phyloP scores from a whole-genome alignment of 2,113 vertebrate genomes.

The Panurus biarmicus region DNA sequence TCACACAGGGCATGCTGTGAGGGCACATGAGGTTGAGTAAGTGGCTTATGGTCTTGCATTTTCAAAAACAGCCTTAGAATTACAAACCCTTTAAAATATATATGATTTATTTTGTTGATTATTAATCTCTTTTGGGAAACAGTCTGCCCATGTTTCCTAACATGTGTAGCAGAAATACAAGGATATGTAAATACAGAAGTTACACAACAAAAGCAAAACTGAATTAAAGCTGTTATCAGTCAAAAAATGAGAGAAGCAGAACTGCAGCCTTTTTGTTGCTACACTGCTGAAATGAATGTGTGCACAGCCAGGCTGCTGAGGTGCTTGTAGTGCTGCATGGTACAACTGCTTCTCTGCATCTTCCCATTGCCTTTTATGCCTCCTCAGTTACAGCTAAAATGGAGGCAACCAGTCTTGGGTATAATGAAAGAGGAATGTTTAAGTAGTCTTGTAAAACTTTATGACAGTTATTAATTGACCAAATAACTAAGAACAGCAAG shows the following conservation, averaged over 20 bases:
- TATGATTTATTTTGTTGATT: background rate
- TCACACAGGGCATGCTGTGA: background rate
- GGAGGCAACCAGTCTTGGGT: background rate
- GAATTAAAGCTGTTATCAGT: background rate
- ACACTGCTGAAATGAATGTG: background rate
- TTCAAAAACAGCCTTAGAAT: background rate
- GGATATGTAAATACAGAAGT: constrained; percentile 5
- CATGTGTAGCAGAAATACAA: background rate
- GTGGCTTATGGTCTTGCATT: background rate
- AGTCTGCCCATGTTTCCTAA: background rate
- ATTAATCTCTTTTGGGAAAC: background rate
- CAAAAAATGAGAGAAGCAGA: background rate
- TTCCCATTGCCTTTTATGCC: background rate
- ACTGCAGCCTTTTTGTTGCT: constrained; percentile 6
- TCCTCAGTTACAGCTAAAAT: background rate
- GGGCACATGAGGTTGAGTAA: background rate
- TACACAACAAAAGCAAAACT: background rate
- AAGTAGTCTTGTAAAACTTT: background rate
- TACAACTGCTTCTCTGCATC: background rate
- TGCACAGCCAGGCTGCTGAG: background rate
- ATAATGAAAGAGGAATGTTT: background rate
- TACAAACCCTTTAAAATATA: background rate
- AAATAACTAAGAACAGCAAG: background rate
- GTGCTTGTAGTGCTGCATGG: background rate
- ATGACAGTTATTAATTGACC: background rate